These are phyloP conservation scores for Diorhabda elongata DNA, from an alignment of 1,140 invertebrate genomes.

Conservation along the genomic window DNA sequence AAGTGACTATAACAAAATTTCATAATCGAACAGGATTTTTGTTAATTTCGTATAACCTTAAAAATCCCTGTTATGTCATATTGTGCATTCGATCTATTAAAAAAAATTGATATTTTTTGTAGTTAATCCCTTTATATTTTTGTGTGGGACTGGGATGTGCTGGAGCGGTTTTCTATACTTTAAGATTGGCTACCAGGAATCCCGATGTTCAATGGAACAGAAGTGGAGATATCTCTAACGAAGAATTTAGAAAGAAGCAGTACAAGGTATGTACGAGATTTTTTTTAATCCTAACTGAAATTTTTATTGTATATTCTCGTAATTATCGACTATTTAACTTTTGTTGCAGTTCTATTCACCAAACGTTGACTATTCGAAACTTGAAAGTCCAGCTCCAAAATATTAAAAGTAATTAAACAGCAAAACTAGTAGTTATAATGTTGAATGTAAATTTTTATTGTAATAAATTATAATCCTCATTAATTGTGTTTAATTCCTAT, in stretches of 20 bases:
- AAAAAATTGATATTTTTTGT: slow-evolving; percentile 25
- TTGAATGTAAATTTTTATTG: not conserved
- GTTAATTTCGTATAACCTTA: slow-evolving; percentile 10
- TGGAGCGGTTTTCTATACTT: slow-evolving; percentile 59
- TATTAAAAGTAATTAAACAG: slow-evolving; percentile 45
- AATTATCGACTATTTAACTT: slow-evolving; percentile 1
- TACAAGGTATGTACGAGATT: slow-evolving; percentile 65
- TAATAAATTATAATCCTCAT: not conserved
- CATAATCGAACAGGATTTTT: not conserved
- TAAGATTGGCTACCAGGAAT: slow-evolving; percentile 64
- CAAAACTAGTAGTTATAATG: not conserved
- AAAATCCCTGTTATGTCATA: slow-evolving; percentile 20
- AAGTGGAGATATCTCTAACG: slow-evolving; percentile 72
- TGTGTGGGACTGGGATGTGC: slow-evolving; percentile 61
- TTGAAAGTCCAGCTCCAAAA: slow-evolving; percentile 61
- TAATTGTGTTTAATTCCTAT: no score
- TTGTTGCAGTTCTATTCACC: slow-evolving; percentile 64
- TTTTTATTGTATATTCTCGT: not conserved
- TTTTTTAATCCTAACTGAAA: not conserved
- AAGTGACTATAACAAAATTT: slow-evolving; percentile 39
- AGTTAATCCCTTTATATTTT: slow-evolving; percentile 77
- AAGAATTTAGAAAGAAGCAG: slow-evolving; percentile 71
- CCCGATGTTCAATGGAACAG: slow-evolving; percentile 78
- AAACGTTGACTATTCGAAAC: slow-evolving; percentile 57
- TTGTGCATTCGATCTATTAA: slow-evolving; percentile 14